Base-by-base conservation (phyloP, 2,797 vertebrate species). In the Gymnoscopelus braueri region DNA sequence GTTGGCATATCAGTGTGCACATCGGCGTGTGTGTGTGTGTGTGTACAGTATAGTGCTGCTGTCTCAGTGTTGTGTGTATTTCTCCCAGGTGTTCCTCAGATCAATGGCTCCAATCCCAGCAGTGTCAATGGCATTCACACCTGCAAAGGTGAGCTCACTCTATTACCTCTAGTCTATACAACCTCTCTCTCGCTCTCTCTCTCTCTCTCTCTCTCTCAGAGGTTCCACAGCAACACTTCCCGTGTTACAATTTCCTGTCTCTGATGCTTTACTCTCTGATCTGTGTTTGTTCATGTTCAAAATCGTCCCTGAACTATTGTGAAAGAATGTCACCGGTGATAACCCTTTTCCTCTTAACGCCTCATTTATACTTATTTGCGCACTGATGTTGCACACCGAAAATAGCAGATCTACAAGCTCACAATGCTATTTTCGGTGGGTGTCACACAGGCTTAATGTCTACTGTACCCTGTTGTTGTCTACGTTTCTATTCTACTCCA, bases 71-170 rank as follows among this genome's bases (percentile, higher is more conserved):
- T 32, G 56, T 86, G 85, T 89, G 71, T 90, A 0, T 44, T 84
- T 90, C 91, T 93, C 92, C 84, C 94, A 99, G 98, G 96, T 95
- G 92, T 94, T 69, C 79, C 94, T 83, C 92, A 94, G 68, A 84
- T 94, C 84, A 94, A 93, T 80, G 94, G 93, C 77, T 92, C 92
- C 72, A 91, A 84, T 82, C 89, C 92, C 88, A 94, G 96, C 94
- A 99, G 97, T 84, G 91, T 99, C 90, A 99, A 99, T 69, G 98
- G 97, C 89, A 98, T 97, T 94, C 97, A 99, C 94, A 98, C 97
- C 44, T 99, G 97, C 90, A 99, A 98, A 99, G 98, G 98, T 99
- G 96, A 99, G 96, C 84, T 80, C 24, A 63, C 53, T 35, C 50
- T 5, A 5, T 35, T 35, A 35, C 32, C 32, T 35, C 32, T 35